Evolutionary conservation across 2,113 vertebrate genomes (phyloP).

Genomic region (Megaceryle torquata): DNA sequence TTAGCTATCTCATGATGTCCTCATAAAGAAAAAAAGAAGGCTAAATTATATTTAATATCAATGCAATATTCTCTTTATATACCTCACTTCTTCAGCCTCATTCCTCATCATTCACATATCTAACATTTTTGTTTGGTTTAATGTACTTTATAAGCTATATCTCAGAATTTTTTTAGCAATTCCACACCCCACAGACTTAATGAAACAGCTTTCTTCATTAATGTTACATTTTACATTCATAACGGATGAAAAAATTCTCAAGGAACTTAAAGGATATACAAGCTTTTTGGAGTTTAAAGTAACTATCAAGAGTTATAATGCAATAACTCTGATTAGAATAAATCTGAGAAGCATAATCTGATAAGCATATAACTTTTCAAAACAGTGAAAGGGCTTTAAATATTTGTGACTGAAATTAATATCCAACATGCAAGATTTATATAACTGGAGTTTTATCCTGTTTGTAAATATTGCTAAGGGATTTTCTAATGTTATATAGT

Average conservation of each 20-base stretch:
- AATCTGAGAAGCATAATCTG: not conserved
- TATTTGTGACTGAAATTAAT: not conserved
- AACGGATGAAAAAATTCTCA: not conserved
- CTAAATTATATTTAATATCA: not conserved
- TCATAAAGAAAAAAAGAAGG: not conserved
- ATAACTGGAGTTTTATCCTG: not conserved
- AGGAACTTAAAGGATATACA: not conserved
- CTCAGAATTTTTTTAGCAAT: not conserved
- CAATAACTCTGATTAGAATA: not conserved
- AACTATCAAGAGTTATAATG: not conserved
- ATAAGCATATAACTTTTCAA: not conserved
- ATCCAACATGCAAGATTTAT: not conserved
- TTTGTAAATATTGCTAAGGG: not conserved
- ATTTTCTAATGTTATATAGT: not conserved
- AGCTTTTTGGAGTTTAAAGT: not conserved
- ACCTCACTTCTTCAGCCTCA: not conserved
- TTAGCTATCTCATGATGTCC: not conserved
- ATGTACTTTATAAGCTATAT: not conserved
- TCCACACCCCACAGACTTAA: not conserved
- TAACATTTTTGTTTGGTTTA: not conserved
- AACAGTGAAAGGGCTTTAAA: not conserved
- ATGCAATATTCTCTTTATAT: not conserved
- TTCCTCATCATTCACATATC: not conserved
- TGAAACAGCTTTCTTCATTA: not conserved
- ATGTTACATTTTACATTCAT: not conserved